A percentile compares a stretch with the other conserved stretches of the same genome.
phyloP scores from a whole-genome alignment of 2,888 invertebrate genomes.

The Erebia aethiops region DNA sequence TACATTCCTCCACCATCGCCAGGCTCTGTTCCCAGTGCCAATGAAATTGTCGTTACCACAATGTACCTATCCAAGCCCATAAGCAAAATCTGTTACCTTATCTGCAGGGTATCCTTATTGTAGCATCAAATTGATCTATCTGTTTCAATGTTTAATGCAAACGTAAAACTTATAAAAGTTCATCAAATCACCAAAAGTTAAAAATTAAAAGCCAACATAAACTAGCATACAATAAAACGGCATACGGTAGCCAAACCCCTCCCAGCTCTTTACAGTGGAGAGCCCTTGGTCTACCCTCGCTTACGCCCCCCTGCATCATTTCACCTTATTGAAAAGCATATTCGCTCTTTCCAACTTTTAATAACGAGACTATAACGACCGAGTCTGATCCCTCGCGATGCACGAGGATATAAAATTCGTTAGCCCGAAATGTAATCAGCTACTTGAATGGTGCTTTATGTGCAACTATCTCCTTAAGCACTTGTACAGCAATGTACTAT shows the following conservation, averaged over 20 bases:
- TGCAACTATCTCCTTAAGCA: not conserved
- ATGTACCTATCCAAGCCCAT: too few species aligned
- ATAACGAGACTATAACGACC: constrained; percentile 42
- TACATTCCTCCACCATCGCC: too few species aligned
- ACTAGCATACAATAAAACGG: not conserved
- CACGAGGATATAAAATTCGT: constrained; percentile 24
- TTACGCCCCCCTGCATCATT: constrained; percentile 28
- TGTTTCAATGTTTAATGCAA: too few species aligned
- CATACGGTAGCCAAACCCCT: constrained; percentile 7
- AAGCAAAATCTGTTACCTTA: too few species aligned
- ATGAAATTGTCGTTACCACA: too few species aligned
- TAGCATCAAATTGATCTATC: too few species aligned
- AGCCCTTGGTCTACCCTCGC: constrained; percentile 30
- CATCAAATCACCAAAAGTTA: too few species aligned
- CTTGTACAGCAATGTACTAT: not conserved
- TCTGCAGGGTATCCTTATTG: too few species aligned
- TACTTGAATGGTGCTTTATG: not conserved
- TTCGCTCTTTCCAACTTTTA: constrained; percentile 46
- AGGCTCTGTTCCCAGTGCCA: too few species aligned
- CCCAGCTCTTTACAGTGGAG: constrained; percentile 23
- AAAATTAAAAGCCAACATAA: not conserved
- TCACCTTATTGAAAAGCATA: constrained; percentile 33
- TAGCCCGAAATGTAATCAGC: constrained; percentile 12
- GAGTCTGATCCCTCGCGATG: constrained; percentile 14
- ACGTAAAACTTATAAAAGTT: too few species aligned